Percentiles rank a stretch among this genome's conserved stretches.
Conservation (phyloP, 2,797 vertebrate genomes). For the Scarus forsteni region DNA sequence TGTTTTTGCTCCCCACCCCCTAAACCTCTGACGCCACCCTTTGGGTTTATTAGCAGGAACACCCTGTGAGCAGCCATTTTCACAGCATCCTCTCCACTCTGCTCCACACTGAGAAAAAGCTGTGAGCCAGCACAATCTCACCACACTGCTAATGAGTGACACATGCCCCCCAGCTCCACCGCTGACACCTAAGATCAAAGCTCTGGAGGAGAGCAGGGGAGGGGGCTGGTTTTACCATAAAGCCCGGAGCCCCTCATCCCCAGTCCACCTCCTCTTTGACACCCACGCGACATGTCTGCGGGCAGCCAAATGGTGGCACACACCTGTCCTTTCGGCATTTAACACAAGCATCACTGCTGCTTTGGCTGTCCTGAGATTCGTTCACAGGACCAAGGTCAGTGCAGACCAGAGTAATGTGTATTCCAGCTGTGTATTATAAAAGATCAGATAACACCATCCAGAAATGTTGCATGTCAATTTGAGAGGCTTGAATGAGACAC, state of each 20-base stretch:
- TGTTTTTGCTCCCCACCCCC: conserved; percentile 30
- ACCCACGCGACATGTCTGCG: conserved; percentile 75
- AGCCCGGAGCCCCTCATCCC: conserved; percentile 32
- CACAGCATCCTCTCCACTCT: conserved; percentile 70
- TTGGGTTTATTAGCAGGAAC: conserved; percentile 72
- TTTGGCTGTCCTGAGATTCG: conserved; percentile 12
- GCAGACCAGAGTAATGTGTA: conserved; percentile 38
- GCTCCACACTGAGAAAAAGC: conserved; percentile 47
- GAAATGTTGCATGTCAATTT: conserved; percentile 34
- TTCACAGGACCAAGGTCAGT: conserved; percentile 26
- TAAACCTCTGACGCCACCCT: conserved; percentile 41
- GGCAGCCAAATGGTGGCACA: conserved; percentile 80
- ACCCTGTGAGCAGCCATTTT: conserved; percentile 68
- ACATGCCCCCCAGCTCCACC: conserved; percentile 69
- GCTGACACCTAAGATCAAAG: conserved; percentile 85
- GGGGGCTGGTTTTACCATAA: conserved; percentile 53
- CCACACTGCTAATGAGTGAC: conserved; percentile 82
- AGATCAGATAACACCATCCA: conserved; percentile 54
- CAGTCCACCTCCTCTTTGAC: conserved; percentile 73
- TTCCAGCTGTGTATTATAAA: conserved; percentile 67
- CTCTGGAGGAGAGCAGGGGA: conserved; percentile 57
- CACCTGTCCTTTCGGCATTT: conserved; percentile 75
- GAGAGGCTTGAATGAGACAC: conserved; percentile 30
- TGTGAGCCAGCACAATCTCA: conserved; percentile 75
- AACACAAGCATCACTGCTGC: conserved; percentile 14